Conservation (phyloP, 2,113 vertebrate species). For the Tychaedon coryphoeus region DNA sequence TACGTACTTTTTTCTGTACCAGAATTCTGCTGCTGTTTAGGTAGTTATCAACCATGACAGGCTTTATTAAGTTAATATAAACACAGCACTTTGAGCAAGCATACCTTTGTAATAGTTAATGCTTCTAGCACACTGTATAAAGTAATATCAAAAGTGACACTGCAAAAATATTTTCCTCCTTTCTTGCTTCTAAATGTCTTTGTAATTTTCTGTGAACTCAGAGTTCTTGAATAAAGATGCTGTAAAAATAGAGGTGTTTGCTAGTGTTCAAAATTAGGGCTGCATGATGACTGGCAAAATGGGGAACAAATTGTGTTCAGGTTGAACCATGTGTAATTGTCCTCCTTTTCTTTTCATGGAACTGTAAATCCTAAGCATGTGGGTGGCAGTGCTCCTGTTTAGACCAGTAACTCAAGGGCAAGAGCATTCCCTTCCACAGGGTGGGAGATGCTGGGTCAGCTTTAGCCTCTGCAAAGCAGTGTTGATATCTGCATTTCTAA, state of each 20-base stretch:
- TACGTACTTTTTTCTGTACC: not conserved
- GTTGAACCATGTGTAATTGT: not conserved
- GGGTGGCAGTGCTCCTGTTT: not conserved
- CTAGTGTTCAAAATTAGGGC: not conserved
- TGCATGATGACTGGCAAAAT: not conserved
- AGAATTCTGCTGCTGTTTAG: not conserved
- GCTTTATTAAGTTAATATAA: not conserved
- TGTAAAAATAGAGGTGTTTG: not conserved
- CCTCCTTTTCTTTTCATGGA: not conserved
- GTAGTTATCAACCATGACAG: not conserved
- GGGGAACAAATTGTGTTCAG: not conserved
- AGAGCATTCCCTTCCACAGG: not conserved
- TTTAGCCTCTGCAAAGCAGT: not conserved
- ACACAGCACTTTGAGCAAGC: not conserved
- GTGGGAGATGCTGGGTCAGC: not conserved
- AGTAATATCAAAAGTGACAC: not conserved
- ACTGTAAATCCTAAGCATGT: not conserved
- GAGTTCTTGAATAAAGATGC: not conserved
- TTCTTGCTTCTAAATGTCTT: not conserved
- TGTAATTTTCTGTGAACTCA: not conserved
- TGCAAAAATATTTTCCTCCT: not conserved
- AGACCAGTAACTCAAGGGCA: not conserved
- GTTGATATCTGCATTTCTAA: not conserved
- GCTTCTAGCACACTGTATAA: not conserved
- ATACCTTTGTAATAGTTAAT: not conserved